Conservation (phyloP, 2,888 invertebrate species). For the Eurytoma adleriae region DNA sequence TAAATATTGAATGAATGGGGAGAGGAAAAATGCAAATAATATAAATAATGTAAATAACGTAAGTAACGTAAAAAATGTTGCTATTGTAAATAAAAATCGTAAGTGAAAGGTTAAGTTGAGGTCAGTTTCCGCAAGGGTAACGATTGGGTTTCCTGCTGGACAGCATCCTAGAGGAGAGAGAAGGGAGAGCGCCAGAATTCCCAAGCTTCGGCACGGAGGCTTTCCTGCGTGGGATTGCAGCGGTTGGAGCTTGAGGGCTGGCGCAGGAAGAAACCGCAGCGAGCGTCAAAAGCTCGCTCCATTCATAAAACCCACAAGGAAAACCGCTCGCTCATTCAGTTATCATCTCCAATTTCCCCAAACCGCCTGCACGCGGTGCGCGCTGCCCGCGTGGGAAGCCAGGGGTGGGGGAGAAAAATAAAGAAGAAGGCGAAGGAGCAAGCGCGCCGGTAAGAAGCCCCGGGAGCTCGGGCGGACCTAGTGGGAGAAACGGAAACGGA, state of each 20-base stretch:
- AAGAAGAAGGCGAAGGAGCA: slow-evolving; percentile 6
- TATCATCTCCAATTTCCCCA: slow-evolving; percentile 54
- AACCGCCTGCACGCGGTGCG: slow-evolving; percentile 27
- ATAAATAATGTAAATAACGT: too few species aligned
- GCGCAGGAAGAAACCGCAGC: slow-evolving; percentile 20
- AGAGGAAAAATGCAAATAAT: too few species aligned
- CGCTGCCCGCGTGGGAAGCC: neutral
- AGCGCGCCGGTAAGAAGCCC: slow-evolving; percentile 26
- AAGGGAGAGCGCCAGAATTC: neutral
- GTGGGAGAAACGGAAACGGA: slow-evolving; percentile 58
- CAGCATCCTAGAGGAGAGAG: neutral
- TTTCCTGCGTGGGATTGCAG: neutral
- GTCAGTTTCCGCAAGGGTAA: too few species aligned
- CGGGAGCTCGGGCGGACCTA: neutral
- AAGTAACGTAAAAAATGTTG: too few species aligned
- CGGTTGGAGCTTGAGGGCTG: neutral
- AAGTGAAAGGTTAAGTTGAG: too few species aligned
- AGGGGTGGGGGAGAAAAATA: slow-evolving; percentile 7
- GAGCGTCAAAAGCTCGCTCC: slow-evolving; percentile 35
- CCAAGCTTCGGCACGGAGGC: slow-evolving; percentile 5
- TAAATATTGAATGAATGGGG: too few species aligned
- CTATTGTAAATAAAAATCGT: too few species aligned
- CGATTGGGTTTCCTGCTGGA: neutral
- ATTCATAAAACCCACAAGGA: slow-evolving; percentile 55
- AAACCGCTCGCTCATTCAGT: slow-evolving; percentile 56